Percentiles rank a stretch among this genome's conserved stretches.
These are phyloP conservation scores for Corythornis leucogaster DNA, from an alignment of 2,797 vertebrate genomes.

Conservation along the genomic window DNA sequence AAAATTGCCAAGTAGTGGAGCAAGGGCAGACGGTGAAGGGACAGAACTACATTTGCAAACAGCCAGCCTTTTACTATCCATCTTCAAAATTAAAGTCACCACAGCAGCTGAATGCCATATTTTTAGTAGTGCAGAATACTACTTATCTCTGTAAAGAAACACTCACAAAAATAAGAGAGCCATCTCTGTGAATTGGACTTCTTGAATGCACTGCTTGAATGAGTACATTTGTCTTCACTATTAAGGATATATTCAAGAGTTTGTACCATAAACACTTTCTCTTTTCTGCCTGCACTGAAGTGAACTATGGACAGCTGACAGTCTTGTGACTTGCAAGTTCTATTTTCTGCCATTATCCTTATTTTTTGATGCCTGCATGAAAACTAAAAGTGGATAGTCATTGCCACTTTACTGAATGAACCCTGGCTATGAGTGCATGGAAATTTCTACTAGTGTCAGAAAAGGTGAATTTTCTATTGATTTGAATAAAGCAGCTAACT, in stretches of 20 bases:
- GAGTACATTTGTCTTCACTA: background rate
- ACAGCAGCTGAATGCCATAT: background rate
- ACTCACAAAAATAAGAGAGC: conserved; percentile 20
- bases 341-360: background rate
- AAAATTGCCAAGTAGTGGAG: background rate
- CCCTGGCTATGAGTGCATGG: background rate
- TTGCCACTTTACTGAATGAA: background rate
- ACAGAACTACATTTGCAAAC: background rate
- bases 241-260: conserved; percentile 1
- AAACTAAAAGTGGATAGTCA: background rate
- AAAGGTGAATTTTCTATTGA: conserved; percentile 7
- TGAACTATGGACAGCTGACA: background rate
- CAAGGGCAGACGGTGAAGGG: background rate
- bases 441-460: background rate
- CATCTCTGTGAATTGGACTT: background rate
- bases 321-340: background rate
- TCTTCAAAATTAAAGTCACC: conserved; percentile 4
- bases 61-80: background rate
- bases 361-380: background rate
- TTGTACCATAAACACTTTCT: background rate
- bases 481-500: conserved; percentile 1
- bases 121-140: background rate
- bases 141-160: conserved; percentile 8
- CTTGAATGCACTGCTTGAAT: background rate
- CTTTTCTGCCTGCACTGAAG: background rate